Base-by-base conservation (phyloP, 2,888 invertebrate genomes). In the Standfussiana lucernea region DNA sequence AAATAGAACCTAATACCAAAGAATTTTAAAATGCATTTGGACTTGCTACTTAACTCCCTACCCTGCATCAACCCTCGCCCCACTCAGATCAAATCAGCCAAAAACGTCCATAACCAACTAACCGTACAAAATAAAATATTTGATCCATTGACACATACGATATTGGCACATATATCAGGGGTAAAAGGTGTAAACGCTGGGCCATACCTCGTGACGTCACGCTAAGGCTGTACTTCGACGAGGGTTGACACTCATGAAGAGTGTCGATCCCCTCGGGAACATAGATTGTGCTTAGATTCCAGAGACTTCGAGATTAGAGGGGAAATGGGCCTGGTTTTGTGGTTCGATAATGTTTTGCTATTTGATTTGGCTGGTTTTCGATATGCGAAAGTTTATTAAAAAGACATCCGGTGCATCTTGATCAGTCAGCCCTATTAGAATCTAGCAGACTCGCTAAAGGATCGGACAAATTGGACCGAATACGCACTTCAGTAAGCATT, bases 211-310 rank as follows among this genome's bases (percentile, higher is more conserved):
- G 66, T 65, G 72, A 72, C 83, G 80, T 86, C 77, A 81, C 53
- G 40, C 68, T 79, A 88, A 74, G 62, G 72, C 73, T 47, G 32
- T 62, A 37, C 64, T 81, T 68, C 85, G 87, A 89, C 83, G 78
- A 89, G 87, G 87, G 89, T 87, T 83, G 87, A 88, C 86, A 88
- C 74, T 88, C 87, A 87, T 87, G 89, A 88, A 88, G 89, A 87
- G 87, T 78, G 72, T 77, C 76, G 65, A 80, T 85, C 69, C 87
- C 77, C 76, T 62, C 62, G 87, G 85, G 89, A 81, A 56, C 85
- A 75, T 82, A 88, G 77, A 84, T 88, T 86, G 80, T 81, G 80
- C 69, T 82, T 81, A 86, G 84, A 86, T 86, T 80, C 73, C 75
- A 56, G 64, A 76, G 71, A 61, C 69, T 74, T 75, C 50, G 59